A percentile compares a stretch with the other conserved stretches of the same genome.
Evolutionary conservation across 2,888 invertebrate species (phyloP).

Genomic region (Hetaerina titia): DNA sequence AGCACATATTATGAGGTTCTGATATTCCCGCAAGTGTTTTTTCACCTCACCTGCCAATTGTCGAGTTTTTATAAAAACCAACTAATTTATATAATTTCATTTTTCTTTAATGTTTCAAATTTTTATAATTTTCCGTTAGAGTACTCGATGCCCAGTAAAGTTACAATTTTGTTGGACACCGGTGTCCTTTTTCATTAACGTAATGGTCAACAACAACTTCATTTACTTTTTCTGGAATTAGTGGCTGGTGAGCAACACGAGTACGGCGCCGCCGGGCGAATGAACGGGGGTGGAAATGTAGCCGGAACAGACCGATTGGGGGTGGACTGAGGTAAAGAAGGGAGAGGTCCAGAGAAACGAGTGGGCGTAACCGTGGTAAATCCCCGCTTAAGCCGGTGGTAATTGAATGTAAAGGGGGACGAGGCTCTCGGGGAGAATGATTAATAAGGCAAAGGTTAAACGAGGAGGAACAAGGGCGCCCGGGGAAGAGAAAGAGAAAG

Average conservation of each 20-base stretch:
- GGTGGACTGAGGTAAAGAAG: background rate
- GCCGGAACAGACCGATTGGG: background rate
- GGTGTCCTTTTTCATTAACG: no score
- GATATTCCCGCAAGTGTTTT: no score
- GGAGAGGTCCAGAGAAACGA: background rate
- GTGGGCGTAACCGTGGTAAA: conserved; percentile 65
- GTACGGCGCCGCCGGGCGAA: background rate
- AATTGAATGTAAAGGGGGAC: conserved; percentile 56
- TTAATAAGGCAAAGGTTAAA: conserved; percentile 66
- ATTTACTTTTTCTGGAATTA: background rate
- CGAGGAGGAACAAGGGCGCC: conserved; percentile 57
- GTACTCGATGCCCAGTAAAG: no score
- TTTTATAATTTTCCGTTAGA: no score
- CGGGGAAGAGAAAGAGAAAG: background rate
- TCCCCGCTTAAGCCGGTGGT: conserved; percentile 58
- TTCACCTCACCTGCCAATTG: no score
- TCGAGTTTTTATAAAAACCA: no score
- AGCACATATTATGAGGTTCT: no score
- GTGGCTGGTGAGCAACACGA: background rate
- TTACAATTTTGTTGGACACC: no score
- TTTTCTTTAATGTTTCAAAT: no score
- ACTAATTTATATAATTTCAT: no score
- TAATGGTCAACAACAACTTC: background rate
- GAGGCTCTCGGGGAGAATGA: conserved; percentile 23
- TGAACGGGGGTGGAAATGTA: background rate